phyloP scores from a whole-genome alignment of 2,113 vertebrate species.

The Pterocles burchelli region DNA sequence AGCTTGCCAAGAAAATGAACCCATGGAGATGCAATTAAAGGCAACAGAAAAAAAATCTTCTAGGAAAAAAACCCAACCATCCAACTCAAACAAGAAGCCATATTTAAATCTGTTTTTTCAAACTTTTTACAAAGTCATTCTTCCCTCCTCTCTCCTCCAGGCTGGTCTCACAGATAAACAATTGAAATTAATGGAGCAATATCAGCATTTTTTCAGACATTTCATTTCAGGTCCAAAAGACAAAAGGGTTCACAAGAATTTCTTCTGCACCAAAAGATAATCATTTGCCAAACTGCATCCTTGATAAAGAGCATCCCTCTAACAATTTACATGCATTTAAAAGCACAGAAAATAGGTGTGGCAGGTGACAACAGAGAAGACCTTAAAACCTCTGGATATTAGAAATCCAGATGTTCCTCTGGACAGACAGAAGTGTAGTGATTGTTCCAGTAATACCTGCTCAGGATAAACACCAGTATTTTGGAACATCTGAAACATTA shows the following conservation, averaged over 20 bases:
- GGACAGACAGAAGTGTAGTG: background rate
- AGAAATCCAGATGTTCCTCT: background rate
- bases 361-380: background rate
- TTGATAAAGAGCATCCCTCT: background rate
- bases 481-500: background rate
- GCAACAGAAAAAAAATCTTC: background rate
- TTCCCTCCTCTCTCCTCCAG: background rate
- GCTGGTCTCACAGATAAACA: constrained; percentile 32
- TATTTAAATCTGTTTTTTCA: background rate
- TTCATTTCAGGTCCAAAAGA: constrained; percentile 12
- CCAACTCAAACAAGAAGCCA: background rate
- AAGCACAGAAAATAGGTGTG: background rate
- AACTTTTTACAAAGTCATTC: background rate
- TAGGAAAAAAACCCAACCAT: background rate
- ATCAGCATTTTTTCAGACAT: constrained; percentile 11
- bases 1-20: constrained; percentile 47
- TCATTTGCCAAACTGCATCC: background rate
- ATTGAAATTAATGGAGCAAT: background rate
- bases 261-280: background rate
- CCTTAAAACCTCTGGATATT: background rate
- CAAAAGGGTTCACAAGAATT: background rate
- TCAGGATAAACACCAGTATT: background rate
- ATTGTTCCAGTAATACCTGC: background rate
- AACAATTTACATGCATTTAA: background rate
- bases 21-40: constrained; percentile 47